Evolutionary conservation across 2,888 invertebrate species (phyloP).

Genomic region (Cantharis flavilabris): DNA sequence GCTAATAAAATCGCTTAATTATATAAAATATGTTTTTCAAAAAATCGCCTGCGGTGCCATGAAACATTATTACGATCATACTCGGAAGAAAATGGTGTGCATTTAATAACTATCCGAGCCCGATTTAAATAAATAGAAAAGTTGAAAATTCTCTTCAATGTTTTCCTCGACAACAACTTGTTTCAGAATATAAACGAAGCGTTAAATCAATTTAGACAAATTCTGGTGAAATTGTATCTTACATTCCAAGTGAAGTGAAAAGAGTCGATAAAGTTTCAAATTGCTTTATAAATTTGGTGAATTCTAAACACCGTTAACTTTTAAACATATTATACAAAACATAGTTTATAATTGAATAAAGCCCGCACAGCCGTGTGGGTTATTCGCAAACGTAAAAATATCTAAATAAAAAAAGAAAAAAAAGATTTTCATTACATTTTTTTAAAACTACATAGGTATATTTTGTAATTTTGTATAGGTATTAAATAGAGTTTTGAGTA

Average conservation of each 20-base stretch:
- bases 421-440: no score
- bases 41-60: background rate
- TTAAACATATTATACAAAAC: background rate
- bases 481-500: background rate
- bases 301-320: background rate
- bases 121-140: background rate
- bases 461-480: no score
- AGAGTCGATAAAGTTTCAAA: background rate
- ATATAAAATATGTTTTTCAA: background rate
- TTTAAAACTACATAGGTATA: no score
- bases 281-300: background rate
- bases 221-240: background rate
- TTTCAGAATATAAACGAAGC: background rate
- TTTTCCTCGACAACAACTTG: background rate
- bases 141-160: background rate
- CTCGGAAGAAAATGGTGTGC: background rate
- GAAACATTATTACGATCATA: no score
- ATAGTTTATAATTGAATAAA: background rate
- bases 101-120: background rate
- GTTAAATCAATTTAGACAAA: background rate
- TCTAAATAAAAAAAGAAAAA: no score
- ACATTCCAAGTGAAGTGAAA: background rate
- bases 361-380: background rate
- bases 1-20: no score
- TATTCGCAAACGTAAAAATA: background rate